Evolutionary conservation across 2,113 vertebrate genomes (phyloP).

Genomic region (Passerina amoena): DNA sequence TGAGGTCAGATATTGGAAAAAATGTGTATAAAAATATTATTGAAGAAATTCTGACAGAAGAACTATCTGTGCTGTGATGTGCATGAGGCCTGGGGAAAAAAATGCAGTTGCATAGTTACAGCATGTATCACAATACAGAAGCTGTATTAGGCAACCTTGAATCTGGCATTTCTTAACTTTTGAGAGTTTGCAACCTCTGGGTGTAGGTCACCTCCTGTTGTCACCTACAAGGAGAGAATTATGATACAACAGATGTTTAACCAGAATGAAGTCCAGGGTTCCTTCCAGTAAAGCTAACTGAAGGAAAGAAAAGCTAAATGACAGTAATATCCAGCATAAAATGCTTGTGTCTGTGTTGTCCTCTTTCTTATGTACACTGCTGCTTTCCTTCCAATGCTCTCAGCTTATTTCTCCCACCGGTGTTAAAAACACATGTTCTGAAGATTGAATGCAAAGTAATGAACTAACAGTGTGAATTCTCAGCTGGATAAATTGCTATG

Average conservation of each 20-base stretch:
- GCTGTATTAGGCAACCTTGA: background rate
- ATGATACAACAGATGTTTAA: background rate
- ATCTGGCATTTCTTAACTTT: conserved; percentile 1
- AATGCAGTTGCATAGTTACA: background rate
- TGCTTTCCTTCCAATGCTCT: background rate
- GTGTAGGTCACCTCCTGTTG: background rate
- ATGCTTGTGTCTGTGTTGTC: background rate
- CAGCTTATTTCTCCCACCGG: background rate
- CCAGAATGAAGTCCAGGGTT: background rate
- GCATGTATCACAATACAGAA: background rate
- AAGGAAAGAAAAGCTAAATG: background rate
- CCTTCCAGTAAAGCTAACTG: background rate
- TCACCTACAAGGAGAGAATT: background rate
- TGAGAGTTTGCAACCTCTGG: background rate
- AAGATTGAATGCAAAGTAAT: background rate
- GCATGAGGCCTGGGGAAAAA: background rate
- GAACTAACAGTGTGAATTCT: background rate
- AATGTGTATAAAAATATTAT: background rate
- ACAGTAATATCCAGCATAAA: background rate
- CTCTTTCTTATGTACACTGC: background rate
- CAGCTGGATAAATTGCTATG: background rate
- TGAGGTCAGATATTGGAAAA: background rate
- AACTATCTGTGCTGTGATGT: background rate
- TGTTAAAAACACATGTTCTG: background rate
- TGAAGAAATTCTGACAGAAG: background rate